A percentile compares a stretch with the other conserved stretches of the same genome.
phyloP scores from a whole-genome alignment of 2,888 invertebrate genomes.

The Folsomia manolachei region DNA sequence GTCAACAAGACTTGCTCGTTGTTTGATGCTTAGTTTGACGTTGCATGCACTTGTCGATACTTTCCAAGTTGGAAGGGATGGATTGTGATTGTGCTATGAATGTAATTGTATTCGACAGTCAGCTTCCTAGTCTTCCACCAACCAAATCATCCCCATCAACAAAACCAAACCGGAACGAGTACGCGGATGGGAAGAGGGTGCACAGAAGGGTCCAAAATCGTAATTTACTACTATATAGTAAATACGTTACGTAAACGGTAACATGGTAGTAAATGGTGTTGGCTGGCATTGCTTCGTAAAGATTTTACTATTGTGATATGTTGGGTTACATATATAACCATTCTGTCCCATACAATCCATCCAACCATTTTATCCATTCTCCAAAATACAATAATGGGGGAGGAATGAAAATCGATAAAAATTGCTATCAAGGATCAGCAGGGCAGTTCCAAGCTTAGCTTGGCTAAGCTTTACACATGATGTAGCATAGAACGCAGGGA shows the following conservation, averaged over 20 bases:
- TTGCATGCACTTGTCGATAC: too few species aligned
- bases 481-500: background rate
- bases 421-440: conserved; percentile 50
- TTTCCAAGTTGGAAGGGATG: background rate
- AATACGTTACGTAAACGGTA: background rate
- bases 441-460: conserved; percentile 24
- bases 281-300: background rate
- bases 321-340: background rate
- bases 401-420: conserved; percentile 50
- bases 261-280: too few species aligned
- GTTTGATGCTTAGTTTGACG: too few species aligned
- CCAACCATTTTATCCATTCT: background rate
- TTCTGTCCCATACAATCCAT: too few species aligned
- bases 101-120: background rate
- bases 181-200: background rate
- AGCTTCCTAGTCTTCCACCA: too few species aligned
- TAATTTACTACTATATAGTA: too few species aligned
- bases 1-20: background rate
- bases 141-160: too few species aligned
- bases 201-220: background rate
- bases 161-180: background rate
- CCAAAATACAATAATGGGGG: conserved; percentile 24
- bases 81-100: background rate
- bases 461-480: too few species aligned
- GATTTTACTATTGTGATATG: background rate